Evolutionary conservation across 1,140 invertebrate species (phyloP).

Genomic region (Lethocerus indicus): DNA sequence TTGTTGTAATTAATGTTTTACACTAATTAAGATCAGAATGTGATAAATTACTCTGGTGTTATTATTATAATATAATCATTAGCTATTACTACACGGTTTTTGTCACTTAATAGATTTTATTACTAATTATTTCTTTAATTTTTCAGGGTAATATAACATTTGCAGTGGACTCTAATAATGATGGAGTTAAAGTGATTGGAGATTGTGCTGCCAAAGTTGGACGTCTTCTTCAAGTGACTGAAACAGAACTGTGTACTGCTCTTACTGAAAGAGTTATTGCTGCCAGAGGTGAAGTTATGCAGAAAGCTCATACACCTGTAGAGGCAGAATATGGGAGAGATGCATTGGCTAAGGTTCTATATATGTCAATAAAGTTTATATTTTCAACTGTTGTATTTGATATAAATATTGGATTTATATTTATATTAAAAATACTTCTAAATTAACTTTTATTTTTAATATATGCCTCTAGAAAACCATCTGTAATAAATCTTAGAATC

Average conservation of each 20-base stretch:
- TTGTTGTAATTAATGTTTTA: too few species aligned
- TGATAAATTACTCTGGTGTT: too few species aligned
- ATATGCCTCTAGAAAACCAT: too few species aligned
- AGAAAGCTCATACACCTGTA: conserved; percentile 67
- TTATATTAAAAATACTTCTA: too few species aligned
- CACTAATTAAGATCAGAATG: too few species aligned
- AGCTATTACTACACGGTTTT: too few species aligned
- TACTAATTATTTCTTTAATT: not conserved
- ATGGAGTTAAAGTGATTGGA: conserved; percentile 6
- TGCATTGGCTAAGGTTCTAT: conserved; percentile 86
- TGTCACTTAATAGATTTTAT: not conserved
- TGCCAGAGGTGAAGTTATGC: conserved; percentile 84
- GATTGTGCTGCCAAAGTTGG: conserved; percentile 36
- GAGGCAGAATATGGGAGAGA: conserved; percentile 84
- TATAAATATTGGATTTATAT: too few species aligned
- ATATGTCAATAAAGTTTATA: too few species aligned
- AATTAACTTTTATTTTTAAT: too few species aligned
- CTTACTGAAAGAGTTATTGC: conserved; percentile 79
- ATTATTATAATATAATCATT: too few species aligned
- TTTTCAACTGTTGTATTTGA: too few species aligned
- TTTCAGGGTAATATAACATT: conserved; percentile 56
- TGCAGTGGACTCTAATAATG: conserved; percentile 14
- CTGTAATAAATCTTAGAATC: too few species aligned
- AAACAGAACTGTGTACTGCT: conserved; percentile 51
- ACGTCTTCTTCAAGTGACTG: conserved; percentile 51